These are phyloP conservation scores for Empis livida DNA, from an alignment of 2,888 invertebrate species.

Conservation along the genomic window DNA sequence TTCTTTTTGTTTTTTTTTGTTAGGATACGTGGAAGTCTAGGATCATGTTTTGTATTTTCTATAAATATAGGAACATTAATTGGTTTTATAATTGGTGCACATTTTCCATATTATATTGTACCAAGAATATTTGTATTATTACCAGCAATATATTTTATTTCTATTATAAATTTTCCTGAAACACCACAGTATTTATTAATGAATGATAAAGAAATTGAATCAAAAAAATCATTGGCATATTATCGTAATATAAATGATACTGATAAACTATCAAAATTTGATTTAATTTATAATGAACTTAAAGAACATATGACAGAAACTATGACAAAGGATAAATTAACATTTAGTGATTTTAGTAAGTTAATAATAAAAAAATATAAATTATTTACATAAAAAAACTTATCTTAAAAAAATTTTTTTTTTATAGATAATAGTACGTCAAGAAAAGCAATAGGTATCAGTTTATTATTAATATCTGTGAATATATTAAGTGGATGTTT, in stretches of 20 bases:
- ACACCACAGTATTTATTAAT: slow-evolving; percentile 12
- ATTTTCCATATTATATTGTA: slow-evolving; percentile 9
- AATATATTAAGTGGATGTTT: slow-evolving; percentile 12
- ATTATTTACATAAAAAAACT: no score
- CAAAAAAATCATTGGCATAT: slow-evolving; percentile 10
- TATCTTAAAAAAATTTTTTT: not conserved
- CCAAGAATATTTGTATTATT: slow-evolving; percentile 9
- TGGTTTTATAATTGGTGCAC: slow-evolving; percentile 11
- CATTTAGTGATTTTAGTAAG: slow-evolving; percentile 11
- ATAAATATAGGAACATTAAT: slow-evolving; percentile 10
- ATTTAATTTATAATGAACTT: slow-evolving; percentile 4
- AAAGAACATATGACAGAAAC: slow-evolving; percentile 2
- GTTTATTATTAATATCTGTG: slow-evolving; percentile 8
- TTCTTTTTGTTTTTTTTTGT: not conserved
- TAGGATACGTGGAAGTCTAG: slow-evolving; percentile 12
- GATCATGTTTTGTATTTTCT: slow-evolving; percentile 8
- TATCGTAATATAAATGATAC: slow-evolving; percentile 6
- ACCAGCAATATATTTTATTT: slow-evolving; percentile 7
- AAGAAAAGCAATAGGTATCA: slow-evolving; percentile 5
- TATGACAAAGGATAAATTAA: not conserved
- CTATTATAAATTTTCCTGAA: slow-evolving; percentile 10
- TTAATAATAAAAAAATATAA: no score
- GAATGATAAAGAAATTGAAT: slow-evolving; percentile 5
- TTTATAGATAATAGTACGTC: not conserved
- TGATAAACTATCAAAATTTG: not conserved